A percentile compares a stretch with the other conserved stretches of the same genome.
phyloP scores from a whole-genome alignment of 1,140 invertebrate genomes.

The Ptiloglossa arizonensis region DNA sequence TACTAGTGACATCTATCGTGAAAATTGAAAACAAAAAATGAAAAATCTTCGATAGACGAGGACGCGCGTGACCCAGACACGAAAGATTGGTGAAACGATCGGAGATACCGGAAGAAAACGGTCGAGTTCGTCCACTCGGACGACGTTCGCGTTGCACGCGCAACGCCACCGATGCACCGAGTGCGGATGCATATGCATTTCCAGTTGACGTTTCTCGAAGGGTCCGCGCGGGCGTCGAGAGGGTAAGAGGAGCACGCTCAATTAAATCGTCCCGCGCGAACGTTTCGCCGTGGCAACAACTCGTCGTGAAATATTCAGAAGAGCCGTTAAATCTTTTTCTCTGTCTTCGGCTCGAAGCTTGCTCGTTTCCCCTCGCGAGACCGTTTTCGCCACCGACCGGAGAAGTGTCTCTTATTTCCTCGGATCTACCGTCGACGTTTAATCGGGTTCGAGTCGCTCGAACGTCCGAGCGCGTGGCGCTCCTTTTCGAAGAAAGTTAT shows the following conservation, averaged over 20 bases:
- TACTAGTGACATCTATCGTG: too few species aligned
- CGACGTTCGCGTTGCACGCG: neutral
- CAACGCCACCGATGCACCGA: neutral
- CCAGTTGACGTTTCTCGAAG: slow-evolving; percentile 14
- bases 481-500: slow-evolving; percentile 27
- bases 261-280: slow-evolving; percentile 60
- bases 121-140: slow-evolving; percentile 10
- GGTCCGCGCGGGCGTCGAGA: slow-evolving; percentile 9
- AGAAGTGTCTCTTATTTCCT: neutral
- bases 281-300: slow-evolving; percentile 47
- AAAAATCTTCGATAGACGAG: too few species aligned
- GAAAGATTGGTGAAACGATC: neutral
- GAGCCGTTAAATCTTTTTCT: slow-evolving; percentile 60
- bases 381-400: too few species aligned
- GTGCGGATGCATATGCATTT: slow-evolving; percentile 41
- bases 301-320: slow-evolving; percentile 59
- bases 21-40: too few species aligned
- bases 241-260: slow-evolving; percentile 47
- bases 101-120: neutral
- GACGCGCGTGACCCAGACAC: neutral
- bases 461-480: slow-evolving; percentile 7
- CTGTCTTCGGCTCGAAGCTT: slow-evolving; percentile 25
- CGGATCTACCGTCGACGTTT: neutral
- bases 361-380: neutral
- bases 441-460: slow-evolving; percentile 12